Base-by-base conservation (phyloP, 2,797 vertebrate genomes). In the Eidolon dupreanum region DNA sequence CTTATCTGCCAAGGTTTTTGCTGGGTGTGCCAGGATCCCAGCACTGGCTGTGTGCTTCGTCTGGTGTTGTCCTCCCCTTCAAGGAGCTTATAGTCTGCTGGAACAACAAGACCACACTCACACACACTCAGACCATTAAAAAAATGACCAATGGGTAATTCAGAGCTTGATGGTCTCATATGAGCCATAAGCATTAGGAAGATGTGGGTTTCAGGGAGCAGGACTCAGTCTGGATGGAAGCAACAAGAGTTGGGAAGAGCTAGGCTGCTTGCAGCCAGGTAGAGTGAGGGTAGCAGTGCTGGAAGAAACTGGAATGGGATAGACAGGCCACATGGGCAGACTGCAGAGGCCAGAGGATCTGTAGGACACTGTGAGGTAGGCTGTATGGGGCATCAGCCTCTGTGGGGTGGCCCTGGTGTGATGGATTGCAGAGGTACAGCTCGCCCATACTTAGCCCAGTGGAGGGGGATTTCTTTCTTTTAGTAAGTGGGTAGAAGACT, bases 1-100 rank as follows among this genome's bases (percentile, higher is more conserved):
- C 28, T 5, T 0, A 10, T 5, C n/a, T 19, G 2, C 43, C 17
- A 1, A 28, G 20, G 17, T 9, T 8, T 53, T n/a, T 59, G 8
- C 31, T 8, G 73, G 17, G 38, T 0, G 2, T 1, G 33, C 16
- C 17, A 12, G 0, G 5, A 11, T 31, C 22, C 70, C 26, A n/a
- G n/a, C 61, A 0, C 28, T 9, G 22, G 8, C 20, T 28, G 3
- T 28, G 3, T 5, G 57, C 28, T 8, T 20, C 38, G 1, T 41
- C 36, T 26, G 55, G 38, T 9, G 5, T 53, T 66, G 19, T n/a
- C 36, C 20, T 73, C 46, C 43, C 55, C 49, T 59, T 71, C 59
- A 36, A 79, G 11, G 24, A 4, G 5, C n/a, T 78, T 49, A 19
- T 0, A n/a, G 26, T 33, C 70, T 57, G 43, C 46, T 78, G 19